phyloP scores from a whole-genome alignment of 2,797 vertebrate genomes.

The Furcifer pardalis region DNA sequence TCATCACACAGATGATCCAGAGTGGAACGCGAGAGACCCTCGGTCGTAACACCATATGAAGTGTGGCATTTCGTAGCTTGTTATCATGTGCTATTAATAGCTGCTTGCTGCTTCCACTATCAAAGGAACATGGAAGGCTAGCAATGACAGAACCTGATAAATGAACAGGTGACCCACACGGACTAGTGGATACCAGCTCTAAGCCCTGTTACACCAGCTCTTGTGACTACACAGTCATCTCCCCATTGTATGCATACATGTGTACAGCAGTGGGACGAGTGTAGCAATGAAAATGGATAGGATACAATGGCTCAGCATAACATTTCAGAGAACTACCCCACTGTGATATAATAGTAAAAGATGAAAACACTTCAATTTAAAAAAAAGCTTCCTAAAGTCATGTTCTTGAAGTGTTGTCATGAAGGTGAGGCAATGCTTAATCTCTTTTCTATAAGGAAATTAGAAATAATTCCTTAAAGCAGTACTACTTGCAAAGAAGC shows the following conservation, averaged over 20 bases:
- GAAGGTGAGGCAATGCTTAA: not conserved
- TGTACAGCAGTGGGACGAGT: not conserved
- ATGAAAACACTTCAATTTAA: not conserved
- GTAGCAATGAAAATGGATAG: not conserved
- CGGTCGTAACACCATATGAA: not conserved
- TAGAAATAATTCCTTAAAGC: too few species aligned
- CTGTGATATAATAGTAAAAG: not conserved
- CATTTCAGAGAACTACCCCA: not conserved
- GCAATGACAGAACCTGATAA: constrained; percentile 1
- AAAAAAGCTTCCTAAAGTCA: too few species aligned
- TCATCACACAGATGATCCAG: not conserved
- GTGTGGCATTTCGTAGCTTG: not conserved
- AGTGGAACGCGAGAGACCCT: not conserved
- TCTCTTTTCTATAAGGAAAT: too few species aligned
- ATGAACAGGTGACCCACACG: not conserved
- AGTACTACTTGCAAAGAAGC: too few species aligned
- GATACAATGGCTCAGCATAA: not conserved
- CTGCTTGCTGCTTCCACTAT: not conserved
- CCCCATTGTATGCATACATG: not conserved
- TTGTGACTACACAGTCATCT: not conserved
- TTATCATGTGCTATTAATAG: constrained; percentile 1
- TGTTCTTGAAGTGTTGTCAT: not conserved
- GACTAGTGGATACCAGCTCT: not conserved
- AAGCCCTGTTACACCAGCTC: not conserved
- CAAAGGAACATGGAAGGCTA: constrained; percentile 4